Evolutionary conservation across 2,888 invertebrate genomes (phyloP).

Genomic region (Philopedon plagiatum): DNA sequence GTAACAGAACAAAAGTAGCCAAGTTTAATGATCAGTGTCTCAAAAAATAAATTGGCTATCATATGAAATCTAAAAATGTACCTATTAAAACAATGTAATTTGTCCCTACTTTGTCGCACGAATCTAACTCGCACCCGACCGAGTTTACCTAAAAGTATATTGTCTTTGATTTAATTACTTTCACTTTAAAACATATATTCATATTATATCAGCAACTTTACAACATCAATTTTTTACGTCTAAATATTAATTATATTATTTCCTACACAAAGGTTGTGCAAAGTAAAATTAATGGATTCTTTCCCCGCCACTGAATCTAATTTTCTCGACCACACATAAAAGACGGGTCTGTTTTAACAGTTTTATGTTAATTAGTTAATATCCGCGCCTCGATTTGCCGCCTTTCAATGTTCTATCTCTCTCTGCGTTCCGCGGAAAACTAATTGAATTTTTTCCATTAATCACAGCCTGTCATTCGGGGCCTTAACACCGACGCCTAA

Average conservation of each 20-base stretch:
- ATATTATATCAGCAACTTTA: too few relatives aligned
- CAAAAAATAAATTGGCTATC: too few relatives aligned
- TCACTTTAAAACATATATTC: too few relatives aligned
- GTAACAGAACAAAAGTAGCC: too few relatives aligned
- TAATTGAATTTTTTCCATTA: constrained; percentile 61
- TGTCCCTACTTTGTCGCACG: too few relatives aligned
- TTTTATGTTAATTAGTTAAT: constrained; percentile 52
- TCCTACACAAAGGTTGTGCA: background rate
- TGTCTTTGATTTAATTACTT: too few relatives aligned
- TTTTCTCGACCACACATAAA: constrained; percentile 44
- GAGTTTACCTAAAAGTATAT: too few relatives aligned
- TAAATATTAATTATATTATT: background rate
- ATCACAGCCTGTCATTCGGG: constrained; percentile 59
- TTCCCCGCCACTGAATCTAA: constrained; percentile 28
- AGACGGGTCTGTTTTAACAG: constrained; percentile 44
- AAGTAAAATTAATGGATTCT: constrained; percentile 15
- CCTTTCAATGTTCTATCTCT: constrained; percentile 39
- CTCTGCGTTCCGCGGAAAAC: constrained; percentile 48
- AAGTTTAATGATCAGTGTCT: too few relatives aligned
- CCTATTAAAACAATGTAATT: too few relatives aligned
- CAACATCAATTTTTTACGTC: background rate
- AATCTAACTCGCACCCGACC: too few relatives aligned
- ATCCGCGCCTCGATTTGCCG: constrained; percentile 38
- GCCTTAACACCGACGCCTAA: constrained; percentile 53
- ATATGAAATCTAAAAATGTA: too few relatives aligned